These are phyloP conservation scores for Otus sunia DNA, from an alignment of 2,113 vertebrate genomes.

Conservation along the genomic window DNA sequence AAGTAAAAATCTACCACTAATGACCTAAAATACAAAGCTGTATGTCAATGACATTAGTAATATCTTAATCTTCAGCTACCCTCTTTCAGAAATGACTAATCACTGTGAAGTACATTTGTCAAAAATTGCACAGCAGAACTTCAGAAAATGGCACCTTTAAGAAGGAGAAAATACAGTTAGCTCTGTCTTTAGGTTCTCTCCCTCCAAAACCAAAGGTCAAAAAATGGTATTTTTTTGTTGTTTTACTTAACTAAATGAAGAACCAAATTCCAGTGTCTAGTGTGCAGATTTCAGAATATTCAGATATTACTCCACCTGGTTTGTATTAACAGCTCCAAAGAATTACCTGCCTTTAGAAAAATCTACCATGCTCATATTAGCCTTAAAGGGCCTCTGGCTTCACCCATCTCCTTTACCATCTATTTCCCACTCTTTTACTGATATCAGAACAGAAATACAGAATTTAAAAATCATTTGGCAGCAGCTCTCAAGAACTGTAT, in stretches of 20 bases:
- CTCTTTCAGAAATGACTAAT: not conserved
- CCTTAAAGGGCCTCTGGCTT: not conserved
- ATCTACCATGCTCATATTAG: not conserved
- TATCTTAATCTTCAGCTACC: not conserved
- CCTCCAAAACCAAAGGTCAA: not conserved
- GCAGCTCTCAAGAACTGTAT: not conserved
- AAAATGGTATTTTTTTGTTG: not conserved
- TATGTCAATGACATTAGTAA: not conserved
- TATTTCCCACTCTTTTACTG: not conserved
- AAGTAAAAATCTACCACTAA: not conserved
- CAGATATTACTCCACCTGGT: not conserved
- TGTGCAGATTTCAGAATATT: not conserved
- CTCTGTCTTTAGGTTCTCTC: not conserved
- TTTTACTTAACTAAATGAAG: not conserved
- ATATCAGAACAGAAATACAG: not conserved
- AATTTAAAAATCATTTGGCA: not conserved
- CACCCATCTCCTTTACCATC: not conserved
- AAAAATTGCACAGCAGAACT: not conserved
- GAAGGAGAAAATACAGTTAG: not conserved
- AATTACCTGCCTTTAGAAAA: not conserved
- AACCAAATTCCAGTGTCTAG: not conserved
- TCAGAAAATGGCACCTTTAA: not conserved
- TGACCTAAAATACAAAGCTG: not conserved
- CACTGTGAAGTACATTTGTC: not conserved
- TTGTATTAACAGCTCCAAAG: not conserved